phyloP scores from a whole-genome alignment of 2,888 invertebrate genomes.

The Lepidocyrtinus sp. region DNA sequence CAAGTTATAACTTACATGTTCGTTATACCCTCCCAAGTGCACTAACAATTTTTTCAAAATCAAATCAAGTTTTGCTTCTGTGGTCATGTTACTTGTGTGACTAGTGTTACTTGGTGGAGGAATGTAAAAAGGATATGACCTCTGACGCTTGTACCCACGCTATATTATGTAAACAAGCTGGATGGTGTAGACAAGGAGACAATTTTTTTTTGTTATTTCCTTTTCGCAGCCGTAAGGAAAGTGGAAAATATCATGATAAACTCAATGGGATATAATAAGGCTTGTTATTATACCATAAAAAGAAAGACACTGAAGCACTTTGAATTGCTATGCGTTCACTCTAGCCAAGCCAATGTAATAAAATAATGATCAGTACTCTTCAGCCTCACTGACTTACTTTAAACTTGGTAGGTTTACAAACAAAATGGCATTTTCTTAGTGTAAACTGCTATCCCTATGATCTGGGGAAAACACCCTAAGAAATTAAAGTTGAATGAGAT shows the following conservation, averaged over 20 bases:
- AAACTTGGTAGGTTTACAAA: background rate
- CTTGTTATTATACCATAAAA: slow-evolving; percentile 5
- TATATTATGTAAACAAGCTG: slow-evolving; percentile 48
- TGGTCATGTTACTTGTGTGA: slow-evolving; percentile 19
- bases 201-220: background rate
- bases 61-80: slow-evolving; percentile 42
- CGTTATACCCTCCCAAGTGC: background rate
- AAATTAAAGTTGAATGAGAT: slow-evolving; percentile 14
- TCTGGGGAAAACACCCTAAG: background rate
- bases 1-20: background rate
- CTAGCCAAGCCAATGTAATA: background rate
- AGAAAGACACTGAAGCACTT: background rate
- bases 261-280: slow-evolving; percentile 13
- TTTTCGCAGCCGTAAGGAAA: background rate
- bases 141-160: background rate
- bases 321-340: background rate
- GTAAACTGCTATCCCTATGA: background rate
- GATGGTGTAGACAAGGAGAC: slow-evolving; percentile 23
- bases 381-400: slow-evolving; percentile 17
- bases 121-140: slow-evolving; percentile 2
- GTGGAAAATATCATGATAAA: background rate
- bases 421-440: background rate
- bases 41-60: slow-evolving; percentile 17
- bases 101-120: background rate
- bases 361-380: slow-evolving; percentile 13